Evolutionary conservation across 2,888 invertebrate species (phyloP).

Genomic region (Hirudinaria manillensis): DNA sequence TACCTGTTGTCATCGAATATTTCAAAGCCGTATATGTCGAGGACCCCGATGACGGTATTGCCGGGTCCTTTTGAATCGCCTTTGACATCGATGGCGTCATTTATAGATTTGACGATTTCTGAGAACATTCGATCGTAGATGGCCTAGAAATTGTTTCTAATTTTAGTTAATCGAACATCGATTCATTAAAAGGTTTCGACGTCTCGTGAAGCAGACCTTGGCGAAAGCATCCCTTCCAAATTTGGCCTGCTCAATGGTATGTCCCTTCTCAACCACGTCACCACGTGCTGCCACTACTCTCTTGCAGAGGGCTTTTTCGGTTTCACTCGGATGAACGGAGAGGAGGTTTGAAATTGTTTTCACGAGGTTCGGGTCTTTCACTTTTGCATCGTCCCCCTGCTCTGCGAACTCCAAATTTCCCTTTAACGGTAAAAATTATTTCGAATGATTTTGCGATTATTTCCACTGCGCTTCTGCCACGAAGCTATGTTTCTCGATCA

Average conservation of each 20-base stretch:
- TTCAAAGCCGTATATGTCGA: constrained; percentile 98
- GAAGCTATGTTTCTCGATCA: neutral
- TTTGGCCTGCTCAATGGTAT: constrained; percentile 75
- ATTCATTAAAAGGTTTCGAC: neutral
- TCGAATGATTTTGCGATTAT: neutral
- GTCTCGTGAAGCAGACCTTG: constrained; percentile 60
- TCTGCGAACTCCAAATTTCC: constrained; percentile 63
- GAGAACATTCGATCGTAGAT: constrained; percentile 88
- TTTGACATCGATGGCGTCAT: constrained; percentile 78
- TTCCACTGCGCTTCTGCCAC: neutral
- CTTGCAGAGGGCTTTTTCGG: constrained; percentile 72
- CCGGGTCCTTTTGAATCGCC: constrained; percentile 52
- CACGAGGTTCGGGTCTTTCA: constrained; percentile 59
- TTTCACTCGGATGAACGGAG: constrained; percentile 63
- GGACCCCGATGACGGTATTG: constrained; percentile 80
- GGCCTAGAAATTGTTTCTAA: constrained; percentile 60
- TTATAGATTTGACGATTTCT: constrained; percentile 86
- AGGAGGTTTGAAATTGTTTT: constrained; percentile 61
- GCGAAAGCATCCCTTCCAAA: constrained; percentile 86
- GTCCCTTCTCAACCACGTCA: constrained; percentile 81
- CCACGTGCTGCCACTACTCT: constrained; percentile 88
- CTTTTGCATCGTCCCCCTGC: constrained; percentile 55
- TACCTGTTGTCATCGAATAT: constrained; percentile 86
- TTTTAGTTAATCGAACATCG: neutral
- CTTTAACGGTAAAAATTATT: constrained; percentile 47